Evolutionary conservation across 2,888 invertebrate species (phyloP).

Genomic region (Dolichopus griseipennis): DNA sequence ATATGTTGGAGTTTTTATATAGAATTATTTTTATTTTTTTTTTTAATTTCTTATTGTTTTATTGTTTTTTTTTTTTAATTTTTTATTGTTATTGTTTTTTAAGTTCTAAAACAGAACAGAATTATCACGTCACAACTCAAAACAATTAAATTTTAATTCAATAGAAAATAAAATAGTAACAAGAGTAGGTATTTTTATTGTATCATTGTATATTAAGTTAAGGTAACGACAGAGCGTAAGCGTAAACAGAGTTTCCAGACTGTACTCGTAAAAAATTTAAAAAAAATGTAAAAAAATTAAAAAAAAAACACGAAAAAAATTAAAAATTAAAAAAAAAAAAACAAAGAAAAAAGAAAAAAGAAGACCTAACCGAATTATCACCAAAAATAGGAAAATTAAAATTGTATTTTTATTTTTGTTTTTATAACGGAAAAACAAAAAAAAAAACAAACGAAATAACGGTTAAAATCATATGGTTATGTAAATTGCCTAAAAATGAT

Average conservation of each 20-base stretch:
- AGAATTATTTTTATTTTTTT: slow-evolving; percentile 2
- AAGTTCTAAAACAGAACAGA: not conserved
- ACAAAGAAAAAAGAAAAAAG: not conserved
- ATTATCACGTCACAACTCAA: not conserved
- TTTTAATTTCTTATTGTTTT: not conserved
- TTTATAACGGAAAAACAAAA: too few relatives aligned
- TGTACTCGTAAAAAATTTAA: not conserved
- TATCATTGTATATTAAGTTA: not conserved
- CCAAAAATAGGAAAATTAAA: too few relatives aligned
- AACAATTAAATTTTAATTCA: not conserved
- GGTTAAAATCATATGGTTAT: too few relatives aligned
- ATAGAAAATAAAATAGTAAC: not conserved
- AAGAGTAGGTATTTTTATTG: not conserved
- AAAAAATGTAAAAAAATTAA: not conserved
- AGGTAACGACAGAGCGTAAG: not conserved
- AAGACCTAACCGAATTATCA: too few relatives aligned
- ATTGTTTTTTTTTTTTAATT: slow-evolving; percentile 8
- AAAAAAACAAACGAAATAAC: too few relatives aligned
- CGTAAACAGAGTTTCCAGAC: not conserved
- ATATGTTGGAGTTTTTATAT: slow-evolving; percentile 11
- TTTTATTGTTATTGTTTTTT: too few relatives aligned
- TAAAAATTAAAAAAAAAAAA: not conserved
- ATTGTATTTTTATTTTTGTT: too few relatives aligned
- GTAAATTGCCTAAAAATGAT: too few relatives aligned
- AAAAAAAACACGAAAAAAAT: not conserved